Base-by-base conservation (phyloP, 2,113 vertebrate species). In the Daphoenositta chrysoptera region DNA sequence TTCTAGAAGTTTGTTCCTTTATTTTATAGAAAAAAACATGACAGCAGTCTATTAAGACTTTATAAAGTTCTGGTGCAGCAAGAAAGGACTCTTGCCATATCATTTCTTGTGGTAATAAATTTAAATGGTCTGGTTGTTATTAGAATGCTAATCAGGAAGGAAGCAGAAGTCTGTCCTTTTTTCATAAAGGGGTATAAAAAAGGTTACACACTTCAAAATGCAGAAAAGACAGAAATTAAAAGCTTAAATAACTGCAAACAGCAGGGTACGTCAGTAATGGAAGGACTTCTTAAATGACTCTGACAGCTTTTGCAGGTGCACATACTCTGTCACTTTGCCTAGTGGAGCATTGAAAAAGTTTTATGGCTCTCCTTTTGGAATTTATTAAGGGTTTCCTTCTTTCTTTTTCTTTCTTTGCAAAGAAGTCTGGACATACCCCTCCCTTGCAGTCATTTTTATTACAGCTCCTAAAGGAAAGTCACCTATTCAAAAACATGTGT, bases 321-420 rank as follows among this genome's bases (percentile, higher is more conserved):
- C 94, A 7, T 97, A 93, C 79, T 94, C 40, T 96, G 69, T 97
- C 88, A 88, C 96, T 91, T 97, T 91, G 96, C 96, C 80, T 95
- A 93, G 86, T 53, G 87, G 94, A 93, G 87, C 95, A 95, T 24
- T 79, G 96, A 97, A 96, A 97, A 97, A 98, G 98, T 98, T 98
- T 98, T 99, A 98, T 96, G 66, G 89, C 96, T 97, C 96, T 98
- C 97, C 98, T 98, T 98, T 98, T 98, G 97, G 98, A 98, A 98
- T 98, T 98, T 98, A 98, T 98, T 98, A 99, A 98, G 98, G 95
- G 96, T 97, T 98, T 98, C 98, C 98, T 98, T 97, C 56, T 91
- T 86, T 90, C 73, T 66, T 87, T 87, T 56, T 80, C 53, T 68
- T 83, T 83, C 78, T 90, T 97, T 97, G 98, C 97, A 96, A 93